These are phyloP conservation scores for Melanotaenia boesemani DNA, from an alignment of 2,797 vertebrate species.

Conservation along the genomic window DNA sequence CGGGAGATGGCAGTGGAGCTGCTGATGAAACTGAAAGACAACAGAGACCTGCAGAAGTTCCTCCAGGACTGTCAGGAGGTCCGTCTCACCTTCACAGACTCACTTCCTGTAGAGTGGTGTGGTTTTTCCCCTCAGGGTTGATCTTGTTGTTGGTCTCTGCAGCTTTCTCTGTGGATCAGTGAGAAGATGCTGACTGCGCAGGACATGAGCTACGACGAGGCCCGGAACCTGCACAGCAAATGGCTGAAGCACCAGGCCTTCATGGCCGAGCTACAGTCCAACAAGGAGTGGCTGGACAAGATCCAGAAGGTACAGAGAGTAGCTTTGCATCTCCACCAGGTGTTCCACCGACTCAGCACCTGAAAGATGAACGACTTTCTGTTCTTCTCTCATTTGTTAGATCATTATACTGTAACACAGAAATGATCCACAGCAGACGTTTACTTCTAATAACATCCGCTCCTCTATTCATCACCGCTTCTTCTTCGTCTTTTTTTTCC, in stretches of 20 bases:
- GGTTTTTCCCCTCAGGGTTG: no score
- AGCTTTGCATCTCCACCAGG: no score
- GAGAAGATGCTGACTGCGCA: conserved; percentile 98
- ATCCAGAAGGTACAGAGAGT: conserved; percentile 86
- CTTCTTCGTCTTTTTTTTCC: no score
- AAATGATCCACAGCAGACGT: no score
- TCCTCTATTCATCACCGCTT: no score
- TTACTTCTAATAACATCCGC: no score
- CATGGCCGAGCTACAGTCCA: conserved; percentile 97
- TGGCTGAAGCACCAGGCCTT: conserved; percentile 99
- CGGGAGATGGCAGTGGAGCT: conserved; percentile 91
- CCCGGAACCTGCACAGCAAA: conserved; percentile 97
- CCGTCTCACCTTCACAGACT: no score
- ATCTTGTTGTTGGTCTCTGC: conserved; percentile 49
- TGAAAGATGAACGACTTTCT: no score
- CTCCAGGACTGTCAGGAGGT: conserved; percentile 99
- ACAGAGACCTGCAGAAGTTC: conserved; percentile 97
- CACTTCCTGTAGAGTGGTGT: no score
- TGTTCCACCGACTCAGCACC: no score
- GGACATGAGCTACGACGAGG: conserved; percentile 97
- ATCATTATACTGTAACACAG: no score
- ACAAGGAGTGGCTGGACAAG: conserved; percentile 98
- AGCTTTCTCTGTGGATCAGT: conserved; percentile 94
- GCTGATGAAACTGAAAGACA: conserved; percentile 93
- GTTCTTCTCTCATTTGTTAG: no score